These are phyloP conservation scores for Amphibalanus amphitrite DNA, from an alignment of 1,140 invertebrate genomes.

Conservation along the genomic window DNA sequence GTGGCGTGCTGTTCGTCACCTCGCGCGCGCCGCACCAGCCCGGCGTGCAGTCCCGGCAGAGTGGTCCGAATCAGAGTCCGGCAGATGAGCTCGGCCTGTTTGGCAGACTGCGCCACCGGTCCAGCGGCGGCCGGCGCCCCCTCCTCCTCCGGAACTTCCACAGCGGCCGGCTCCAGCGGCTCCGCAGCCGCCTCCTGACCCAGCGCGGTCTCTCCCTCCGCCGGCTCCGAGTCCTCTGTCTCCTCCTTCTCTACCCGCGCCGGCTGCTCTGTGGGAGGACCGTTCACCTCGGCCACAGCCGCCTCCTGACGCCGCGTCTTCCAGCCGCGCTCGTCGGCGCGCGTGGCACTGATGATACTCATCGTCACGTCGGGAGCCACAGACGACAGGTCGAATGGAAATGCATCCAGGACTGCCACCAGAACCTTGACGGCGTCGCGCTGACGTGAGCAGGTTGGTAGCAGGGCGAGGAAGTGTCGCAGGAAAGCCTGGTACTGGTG, in stretches of 20 bases:
- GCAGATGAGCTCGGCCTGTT: not conserved
- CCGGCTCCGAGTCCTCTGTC: too few relatives aligned
- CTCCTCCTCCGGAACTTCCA: not conserved
- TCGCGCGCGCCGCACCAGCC: not conserved
- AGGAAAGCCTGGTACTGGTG: conserved; percentile 25
- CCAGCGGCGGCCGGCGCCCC: too few relatives aligned
- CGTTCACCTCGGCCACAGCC: not conserved
- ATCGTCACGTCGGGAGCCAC: not conserved
- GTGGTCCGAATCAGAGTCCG: not conserved
- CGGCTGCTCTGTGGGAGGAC: not conserved
- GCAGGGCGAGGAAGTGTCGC: conserved; percentile 25
- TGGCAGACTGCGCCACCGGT: too few relatives aligned
- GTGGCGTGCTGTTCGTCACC: not conserved
- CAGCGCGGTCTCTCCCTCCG: too few relatives aligned
- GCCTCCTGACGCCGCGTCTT: not conserved
- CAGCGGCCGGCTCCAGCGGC: not conserved
- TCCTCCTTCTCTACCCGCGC: not conserved
- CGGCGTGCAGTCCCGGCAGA: not conserved
- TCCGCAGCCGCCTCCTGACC: not conserved
- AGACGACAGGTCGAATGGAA: conserved; percentile 34
- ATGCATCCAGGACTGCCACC: conserved; percentile 32
- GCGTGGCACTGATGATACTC: not conserved
- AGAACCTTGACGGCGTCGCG: conserved; percentile 31
- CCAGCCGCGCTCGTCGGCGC: not conserved
- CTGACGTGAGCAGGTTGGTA: conserved; percentile 25